Base-by-base conservation (phyloP, 2,113 vertebrate genomes). In the Psilopsiagon aurifrons region DNA sequence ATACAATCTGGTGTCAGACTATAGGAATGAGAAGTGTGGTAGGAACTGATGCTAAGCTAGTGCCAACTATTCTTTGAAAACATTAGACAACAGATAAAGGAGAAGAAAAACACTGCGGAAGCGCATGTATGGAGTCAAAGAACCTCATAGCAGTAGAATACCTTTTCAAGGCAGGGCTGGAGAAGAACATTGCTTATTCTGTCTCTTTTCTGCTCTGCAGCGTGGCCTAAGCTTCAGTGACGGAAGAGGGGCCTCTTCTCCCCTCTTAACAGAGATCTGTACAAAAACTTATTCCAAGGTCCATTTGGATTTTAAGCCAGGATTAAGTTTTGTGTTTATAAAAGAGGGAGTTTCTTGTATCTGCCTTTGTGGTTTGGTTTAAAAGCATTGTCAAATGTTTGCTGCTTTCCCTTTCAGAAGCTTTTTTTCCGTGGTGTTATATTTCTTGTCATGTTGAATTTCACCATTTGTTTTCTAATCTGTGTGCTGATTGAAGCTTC, bases 391-490 rank as follows among this genome's bases (percentile, higher is more conserved):
- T 81, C 10, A 16, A 19, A 63, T 76, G 55, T 77, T 93, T n/a
- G 31, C 28, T 82, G 57, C 62, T 94, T 94, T 86, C 59, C 33
- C 22, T 94, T 94, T 83, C 85, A 84, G 69, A 86, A 78, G 47
- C 70, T 78, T 78, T 75, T 75, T 49, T 80, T 63, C 60, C 73
- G 16, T 95, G 51, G 31, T 57, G 46, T 63, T 74, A 3, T 15
- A 49, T 91, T 95, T 83, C 73, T 59, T 88, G 35, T 62, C 76
- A 27, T 8, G 35, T 88, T 68, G 64, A 90, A 74, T 83, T 93
- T 83, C 86, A 90, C 51, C 59, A 41, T 93, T 94, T 95, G 84
- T 91, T 77, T 92, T 86, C 66, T 88, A 69, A 87, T 71, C 29
- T 77, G 67, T 70, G 82, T 46, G 22, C 78, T 92, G 83, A 66